Base-by-base conservation (phyloP, 2,797 vertebrate genomes). In the Gila robusta region DNA sequence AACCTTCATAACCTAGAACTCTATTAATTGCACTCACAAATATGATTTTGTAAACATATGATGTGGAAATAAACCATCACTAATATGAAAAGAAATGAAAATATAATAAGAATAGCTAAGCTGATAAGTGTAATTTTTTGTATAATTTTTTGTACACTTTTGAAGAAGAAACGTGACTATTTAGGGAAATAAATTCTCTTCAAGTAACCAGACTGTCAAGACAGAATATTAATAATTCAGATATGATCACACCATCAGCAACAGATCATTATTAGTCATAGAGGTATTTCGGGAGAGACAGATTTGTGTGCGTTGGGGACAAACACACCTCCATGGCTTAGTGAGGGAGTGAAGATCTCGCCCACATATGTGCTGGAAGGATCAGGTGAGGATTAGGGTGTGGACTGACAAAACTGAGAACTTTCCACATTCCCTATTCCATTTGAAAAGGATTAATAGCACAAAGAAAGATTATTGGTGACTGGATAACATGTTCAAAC, bases 161-260 rank as follows among this genome's bases (percentile, higher is more conserved):
- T 64, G 12, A 64, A 28, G n/a, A 62, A 62, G 5, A 26, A 47
- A 49, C 1, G 9, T 74, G 26, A 49, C 16, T 3, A 73, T 49
- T 49, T 28, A 23, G 67, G 32, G 17, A 16, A 17, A 73, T 17
- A 17, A 6, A 26, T 66, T 35, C 0, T 67, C 28, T 69, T 23
- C n/a, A 56, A 56, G 28, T 2, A 64, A 64, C 26, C 78, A 88
- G 72, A 81, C 56, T 41, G 39, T 72, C 56, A 52, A 35, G 52
- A 19, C 52, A 66, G 35, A 12, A 49, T 69, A 87, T 86, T 59
- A 84, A 84, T 87, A 74, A 49, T 86, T 87, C 73, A 83, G 59
- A 86, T 74, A 69, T 81, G 32, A 91, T 87, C 85, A 77, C 59
- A 84, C 81, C 62, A 87, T 86, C 73, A 84, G 64, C 83, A 88